phyloP scores from a whole-genome alignment of 2,888 invertebrate genomes.

The Branchinecta sandiegonensis region DNA sequence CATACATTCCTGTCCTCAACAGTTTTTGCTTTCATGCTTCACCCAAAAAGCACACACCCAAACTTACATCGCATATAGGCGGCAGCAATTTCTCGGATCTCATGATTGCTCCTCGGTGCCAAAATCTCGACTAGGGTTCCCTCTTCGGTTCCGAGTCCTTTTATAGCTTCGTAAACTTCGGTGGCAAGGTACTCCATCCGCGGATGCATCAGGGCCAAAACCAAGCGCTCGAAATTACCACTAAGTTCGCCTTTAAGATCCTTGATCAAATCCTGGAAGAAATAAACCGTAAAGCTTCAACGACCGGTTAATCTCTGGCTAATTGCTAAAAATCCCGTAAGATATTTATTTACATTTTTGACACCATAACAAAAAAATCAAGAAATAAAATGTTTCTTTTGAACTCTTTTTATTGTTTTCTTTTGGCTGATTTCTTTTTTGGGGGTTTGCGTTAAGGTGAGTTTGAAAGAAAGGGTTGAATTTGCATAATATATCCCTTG shows the following conservation, averaged over 20 bases:
- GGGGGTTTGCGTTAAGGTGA: no score
- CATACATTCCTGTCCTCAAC: background rate
- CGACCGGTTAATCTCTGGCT: no score
- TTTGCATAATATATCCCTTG: no score
- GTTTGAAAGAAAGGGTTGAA: no score
- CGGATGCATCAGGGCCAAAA: constrained; percentile 36
- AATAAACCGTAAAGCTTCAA: background rate
- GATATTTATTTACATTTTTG: no score
- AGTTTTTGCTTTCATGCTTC: background rate
- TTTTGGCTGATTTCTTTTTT: no score
- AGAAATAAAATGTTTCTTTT: no score
- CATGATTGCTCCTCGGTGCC: constrained; percentile 35
- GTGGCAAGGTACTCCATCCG: constrained; percentile 36
- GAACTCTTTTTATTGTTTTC: no score
- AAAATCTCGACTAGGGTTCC: constrained; percentile 36
- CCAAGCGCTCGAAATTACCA: constrained; percentile 37
- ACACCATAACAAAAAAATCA: no score
- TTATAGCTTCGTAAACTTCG: constrained; percentile 36
- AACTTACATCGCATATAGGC: constrained; percentile 29
- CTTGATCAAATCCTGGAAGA: constrained; percentile 31
- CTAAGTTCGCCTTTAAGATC: constrained; percentile 36
- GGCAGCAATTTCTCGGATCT: constrained; percentile 29
- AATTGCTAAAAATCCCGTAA: no score
- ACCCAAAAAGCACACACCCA: background rate
- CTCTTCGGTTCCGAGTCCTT: constrained; percentile 36